phyloP scores from a whole-genome alignment of 2,888 invertebrate genomes.

The Habroteleia sp. region DNA sequence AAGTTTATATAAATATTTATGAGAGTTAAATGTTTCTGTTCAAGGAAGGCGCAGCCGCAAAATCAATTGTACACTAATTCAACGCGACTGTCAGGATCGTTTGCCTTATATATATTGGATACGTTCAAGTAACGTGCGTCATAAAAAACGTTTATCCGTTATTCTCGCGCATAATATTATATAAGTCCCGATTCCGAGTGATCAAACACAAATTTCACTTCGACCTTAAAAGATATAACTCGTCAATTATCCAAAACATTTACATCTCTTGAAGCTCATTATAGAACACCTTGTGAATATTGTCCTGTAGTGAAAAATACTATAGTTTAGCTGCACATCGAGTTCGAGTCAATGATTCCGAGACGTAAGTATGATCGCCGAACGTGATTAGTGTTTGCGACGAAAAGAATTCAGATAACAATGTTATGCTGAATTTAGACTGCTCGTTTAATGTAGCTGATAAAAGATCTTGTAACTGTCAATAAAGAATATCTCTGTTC shows the following conservation, averaged over 20 bases:
- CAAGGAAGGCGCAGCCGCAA: conserved; percentile 22
- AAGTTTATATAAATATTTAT: conserved; percentile 38
- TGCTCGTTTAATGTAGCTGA: no score
- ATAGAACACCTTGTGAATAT: conserved; percentile 63
- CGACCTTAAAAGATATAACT: conserved; percentile 31
- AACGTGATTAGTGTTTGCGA: conserved; percentile 11
- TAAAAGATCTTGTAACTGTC: conserved; percentile 17
- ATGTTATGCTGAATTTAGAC: no score
- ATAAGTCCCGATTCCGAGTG: conserved; percentile 2
- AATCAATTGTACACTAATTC: conserved; percentile 58
- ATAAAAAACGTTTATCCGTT: conserved; percentile 22
- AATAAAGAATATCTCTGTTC: conserved; percentile 14
- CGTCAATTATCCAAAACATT: conserved; percentile 30
- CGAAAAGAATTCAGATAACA: conserved; percentile 45
- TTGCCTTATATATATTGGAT: conserved; percentile 5
- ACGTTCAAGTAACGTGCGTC: conserved; percentile 11
- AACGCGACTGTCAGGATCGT: conserved; percentile 7
- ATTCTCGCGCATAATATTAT: background rate
- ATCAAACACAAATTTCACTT: conserved; percentile 14
- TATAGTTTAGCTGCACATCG: conserved; percentile 51
- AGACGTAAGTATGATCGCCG: conserved; percentile 28
- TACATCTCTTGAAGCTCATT: conserved; percentile 56
- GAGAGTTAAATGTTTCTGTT: conserved; percentile 4
- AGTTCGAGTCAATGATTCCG: conserved; percentile 37
- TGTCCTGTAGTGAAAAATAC: conserved; percentile 59